phyloP scores from a whole-genome alignment of 1,140 invertebrate species.

The Antheraea mylitta region DNA sequence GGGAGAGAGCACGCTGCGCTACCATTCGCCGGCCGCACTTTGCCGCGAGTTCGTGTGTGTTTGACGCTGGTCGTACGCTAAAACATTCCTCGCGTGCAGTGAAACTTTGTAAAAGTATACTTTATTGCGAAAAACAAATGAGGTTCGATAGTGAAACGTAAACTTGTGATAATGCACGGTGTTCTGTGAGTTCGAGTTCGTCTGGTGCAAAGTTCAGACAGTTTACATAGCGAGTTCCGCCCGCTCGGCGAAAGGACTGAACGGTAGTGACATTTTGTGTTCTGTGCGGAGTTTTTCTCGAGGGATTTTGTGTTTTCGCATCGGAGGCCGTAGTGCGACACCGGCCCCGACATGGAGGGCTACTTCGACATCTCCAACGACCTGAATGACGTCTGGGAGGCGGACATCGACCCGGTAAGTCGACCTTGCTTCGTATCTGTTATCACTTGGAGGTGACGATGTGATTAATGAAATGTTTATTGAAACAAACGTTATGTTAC shows the following conservation, averaged over 20 bases:
- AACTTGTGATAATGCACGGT: constrained; percentile 60
- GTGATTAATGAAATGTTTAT: constrained; percentile 16
- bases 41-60: constrained; percentile 42
- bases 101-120: constrained; percentile 57
- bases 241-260: constrained; percentile 49
- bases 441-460: constrained; percentile 45
- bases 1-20: constrained; percentile 35
- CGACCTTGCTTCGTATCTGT: constrained; percentile 52
- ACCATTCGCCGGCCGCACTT: constrained; percentile 57
- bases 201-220: constrained; percentile 42
- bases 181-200: constrained; percentile 36
- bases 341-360: constrained; percentile 80
- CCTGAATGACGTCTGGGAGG: constrained; percentile 87
- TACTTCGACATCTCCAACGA: constrained; percentile 85
- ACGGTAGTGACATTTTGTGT: constrained; percentile 63
- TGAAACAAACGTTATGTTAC: constrained; percentile 1
- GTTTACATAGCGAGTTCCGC: constrained; percentile 60
- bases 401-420: constrained; percentile 88
- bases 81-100: constrained; percentile 67
- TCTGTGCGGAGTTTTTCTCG: constrained; percentile 45
- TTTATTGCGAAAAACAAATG: constrained; percentile 63
- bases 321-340: constrained; percentile 54
- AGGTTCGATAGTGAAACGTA: constrained; percentile 67
- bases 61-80: constrained; percentile 16
- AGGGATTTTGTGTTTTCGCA: constrained; percentile 47